Evolutionary conservation across 2,888 invertebrate species (phyloP), one percentile per base, ranked within the genome.

Genomic region (Drosophila histrio): DNA sequence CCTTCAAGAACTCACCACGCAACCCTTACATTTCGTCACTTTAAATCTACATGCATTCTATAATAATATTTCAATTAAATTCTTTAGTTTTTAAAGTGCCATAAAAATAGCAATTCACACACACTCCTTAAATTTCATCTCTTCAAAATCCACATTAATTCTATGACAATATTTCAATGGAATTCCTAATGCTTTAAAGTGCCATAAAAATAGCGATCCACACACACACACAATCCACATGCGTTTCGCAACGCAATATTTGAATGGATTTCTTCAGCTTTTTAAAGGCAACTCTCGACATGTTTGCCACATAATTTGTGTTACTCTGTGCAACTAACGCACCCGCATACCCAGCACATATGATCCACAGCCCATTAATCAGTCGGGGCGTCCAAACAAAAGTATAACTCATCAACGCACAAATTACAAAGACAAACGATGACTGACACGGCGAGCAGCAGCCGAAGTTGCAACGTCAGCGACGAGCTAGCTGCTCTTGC

Each of bases 361-460:
- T 76, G 78, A 78, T 82, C 79, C 77, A 65, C 79, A 78, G 66
- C 58, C 78, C 87, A 81, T 81, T 81, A 81, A 81, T 81, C 81
- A 86, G 84, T 38, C 53, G 50, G 79, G 57, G 61, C 76, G 68
- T 53, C 54, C 62, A 83, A 77, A 71, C 72, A 74, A 80, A 74
- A 83, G 77, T 83, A 86, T 87, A 87, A 87, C 87, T 87, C 82
- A 84, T 84, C 82, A 87, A 73, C 82, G 71, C 87, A 72, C 82
- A 82, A 83, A 87, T 87, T 84, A 81, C 86, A 81, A 84, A 87
- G 85, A 84, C 87, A 84, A 82, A 80, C 84, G 82, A 87, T 86
- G 87, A 84, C 61, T 87, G 81, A 84, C 85, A 80, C 56, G 62
- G 56, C 66, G 26, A 26, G 3, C 26, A 26, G 38, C 26, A 28